Base-by-base conservation (phyloP, 2,113 vertebrate genomes). In the Cavia porcellus region DNA sequence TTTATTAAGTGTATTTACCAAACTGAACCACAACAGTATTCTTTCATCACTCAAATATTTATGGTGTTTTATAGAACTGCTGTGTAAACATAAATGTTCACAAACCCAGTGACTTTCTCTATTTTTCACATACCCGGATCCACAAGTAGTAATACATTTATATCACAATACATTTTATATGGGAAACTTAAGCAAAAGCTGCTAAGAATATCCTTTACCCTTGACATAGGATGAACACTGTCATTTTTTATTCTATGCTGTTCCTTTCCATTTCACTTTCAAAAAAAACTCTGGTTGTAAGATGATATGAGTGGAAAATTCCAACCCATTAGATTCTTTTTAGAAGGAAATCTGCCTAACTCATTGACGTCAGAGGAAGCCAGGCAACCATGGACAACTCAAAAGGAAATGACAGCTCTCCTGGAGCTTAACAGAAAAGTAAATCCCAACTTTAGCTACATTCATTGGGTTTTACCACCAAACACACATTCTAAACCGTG, bases 311-410 rank as follows among this genome's bases (percentile, higher is more conserved):
- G 3, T 94, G 94, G 97, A 97, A 97, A 98, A 95, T 97, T 94
- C 86, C 82, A 94, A 97, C 64, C 94, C 96, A 95, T 96, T 96
- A 90, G 93, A 74, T 83, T 89, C 59, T 95, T 96, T 64, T 97
- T 82, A 90, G 61, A 87, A 95, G 93, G 94, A 96, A 94, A 62
- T 55, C 68, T 86, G 55, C 82, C 95, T 96, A 74, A 86, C 84
- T 92, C 95, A 94, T 50, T 96, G 94, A 96, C 88, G 86, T 98
- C 96, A 97, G 87, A 95, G 95, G 92, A 96, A 97, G 90, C 61
- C 79, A 93, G 59, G 84, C 70, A 95, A 83, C 95, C 90, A 50
- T 12, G 62, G 38, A 72, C 81, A 90, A 52, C 80, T 92, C 42
- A 94, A 30, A 96, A 92, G 88, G 95, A 97, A 97, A 38, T 66